phyloP scores from a whole-genome alignment of 2,888 invertebrate species.

The Odontomyia ornata region DNA sequence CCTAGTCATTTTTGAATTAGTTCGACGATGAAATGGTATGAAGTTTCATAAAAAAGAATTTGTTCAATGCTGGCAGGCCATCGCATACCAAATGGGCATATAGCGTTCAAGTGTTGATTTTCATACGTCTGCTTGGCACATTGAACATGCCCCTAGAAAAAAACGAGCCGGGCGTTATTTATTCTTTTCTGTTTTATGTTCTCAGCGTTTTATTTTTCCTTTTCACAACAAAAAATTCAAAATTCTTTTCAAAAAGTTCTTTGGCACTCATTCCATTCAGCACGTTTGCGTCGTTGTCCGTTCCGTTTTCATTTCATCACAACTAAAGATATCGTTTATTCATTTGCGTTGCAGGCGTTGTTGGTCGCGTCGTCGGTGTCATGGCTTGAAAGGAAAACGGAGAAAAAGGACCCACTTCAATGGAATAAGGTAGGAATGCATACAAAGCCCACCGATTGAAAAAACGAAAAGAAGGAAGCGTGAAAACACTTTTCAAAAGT shows the following conservation, averaged over 20 bases:
- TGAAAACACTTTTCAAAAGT: conserved; percentile 23
- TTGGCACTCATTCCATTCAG: conserved; percentile 34
- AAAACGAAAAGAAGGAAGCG: conserved; percentile 6
- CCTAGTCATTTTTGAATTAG: background rate
- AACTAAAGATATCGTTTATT: conserved; percentile 32
- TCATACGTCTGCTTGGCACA: conserved; percentile 41
- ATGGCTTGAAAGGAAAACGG: background rate
- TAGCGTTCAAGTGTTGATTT: conserved; percentile 37
- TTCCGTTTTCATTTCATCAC: background rate
- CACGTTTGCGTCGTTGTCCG: background rate
- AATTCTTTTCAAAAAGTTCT: conserved; percentile 35
- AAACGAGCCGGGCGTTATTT: background rate
- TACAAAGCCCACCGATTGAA: background rate
- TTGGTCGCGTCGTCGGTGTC: background rate
- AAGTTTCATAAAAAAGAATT: background rate
- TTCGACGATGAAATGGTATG: background rate
- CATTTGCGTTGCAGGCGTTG: conserved; percentile 25
- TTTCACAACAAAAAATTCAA: conserved; percentile 13
- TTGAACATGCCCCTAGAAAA: conserved; percentile 10
- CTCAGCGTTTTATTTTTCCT: background rate
- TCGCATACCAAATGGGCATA: background rate
- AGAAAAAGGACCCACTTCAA: background rate
- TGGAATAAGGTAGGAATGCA: conserved; percentile 6
- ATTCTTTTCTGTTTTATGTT: background rate
- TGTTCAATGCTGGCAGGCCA: conserved; percentile 11